Base-by-base conservation (phyloP, 2,888 invertebrate genomes). In the Ashinkailepas kermadecensis region DNA sequence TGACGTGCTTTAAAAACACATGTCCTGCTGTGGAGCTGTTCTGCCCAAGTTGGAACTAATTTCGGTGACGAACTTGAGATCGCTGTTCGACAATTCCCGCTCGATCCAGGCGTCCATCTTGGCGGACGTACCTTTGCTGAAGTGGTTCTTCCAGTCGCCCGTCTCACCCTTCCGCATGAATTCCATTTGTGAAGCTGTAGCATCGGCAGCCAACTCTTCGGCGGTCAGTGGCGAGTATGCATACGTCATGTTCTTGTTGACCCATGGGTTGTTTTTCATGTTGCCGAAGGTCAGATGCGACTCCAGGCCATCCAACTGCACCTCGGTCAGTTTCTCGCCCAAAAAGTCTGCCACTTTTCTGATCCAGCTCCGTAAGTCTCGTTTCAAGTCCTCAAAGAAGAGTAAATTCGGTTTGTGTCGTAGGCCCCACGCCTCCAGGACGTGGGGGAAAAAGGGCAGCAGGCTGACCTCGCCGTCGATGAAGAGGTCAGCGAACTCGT, bases 391-490 rank as follows among this genome's bases (percentile, higher is more conserved):
- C 82, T 88, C 88, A 83, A 87, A 88, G 78, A 85, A 87, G 10
- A 86, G 84, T 8, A 88, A 85, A 78, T 88, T 87, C 0, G 84
- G 82, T 58, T 86, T 85, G 39, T 85, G 82, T n/a, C 86, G 85
- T n/a, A 84, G 84, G n/a, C 84, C 82, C 87, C 87, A 87, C 21
- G 83, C 86, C 86, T 87, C 80, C 86, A 84, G 23, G 84, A 84
- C 39, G 87, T 88, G 84, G 86, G 87, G 80, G 87, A 87, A 84
- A 87, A 87, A 88, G 87, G 87, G 54, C 86, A 87, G 7, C 87
- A 87, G 83, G 87, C 87, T 82, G 87, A 87, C 81, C 84, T 87
- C 86, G 21, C 88, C 88, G 8, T 84, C 84, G 39, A 86, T 84
- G 83, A 87, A 88, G 83, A 88, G 85, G 59, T 86, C 85, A 62